phyloP scores from a whole-genome alignment of 2,113 vertebrate species.

The Corapipo altera region DNA sequence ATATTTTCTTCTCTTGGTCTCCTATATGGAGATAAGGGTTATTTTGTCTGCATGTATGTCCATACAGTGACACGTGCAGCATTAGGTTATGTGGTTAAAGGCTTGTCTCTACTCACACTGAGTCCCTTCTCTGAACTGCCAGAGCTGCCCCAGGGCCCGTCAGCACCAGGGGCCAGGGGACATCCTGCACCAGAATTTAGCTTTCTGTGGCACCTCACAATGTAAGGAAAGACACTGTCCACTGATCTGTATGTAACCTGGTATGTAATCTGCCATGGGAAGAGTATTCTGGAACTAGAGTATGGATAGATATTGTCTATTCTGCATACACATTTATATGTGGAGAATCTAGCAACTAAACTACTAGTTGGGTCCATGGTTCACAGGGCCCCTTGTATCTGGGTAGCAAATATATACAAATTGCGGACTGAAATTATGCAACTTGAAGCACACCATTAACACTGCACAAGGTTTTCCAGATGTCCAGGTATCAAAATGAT shows the following conservation, averaged over 20 bases:
- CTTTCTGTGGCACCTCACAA: neutral
- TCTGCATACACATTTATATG: neutral
- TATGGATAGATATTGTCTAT: neutral
- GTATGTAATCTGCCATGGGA: neutral
- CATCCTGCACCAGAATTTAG: neutral
- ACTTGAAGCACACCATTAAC: constrained; percentile 9
- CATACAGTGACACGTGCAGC: neutral
- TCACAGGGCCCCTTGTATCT: too few relatives aligned
- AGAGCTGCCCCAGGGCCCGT: neutral
- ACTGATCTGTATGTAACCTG: neutral
- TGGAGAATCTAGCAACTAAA: neutral
- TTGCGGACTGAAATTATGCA: neutral
- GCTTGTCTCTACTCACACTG: neutral
- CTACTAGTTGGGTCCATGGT: too few relatives aligned
- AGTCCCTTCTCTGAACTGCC: neutral
- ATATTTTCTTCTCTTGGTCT: neutral
- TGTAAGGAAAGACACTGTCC: neutral
- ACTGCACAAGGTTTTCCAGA: constrained; percentile 18
- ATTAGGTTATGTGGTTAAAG: neutral
- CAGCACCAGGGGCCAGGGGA: neutral
- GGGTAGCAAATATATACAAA: too few relatives aligned
- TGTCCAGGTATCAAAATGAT: constrained; percentile 22
- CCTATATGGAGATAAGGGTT: neutral
- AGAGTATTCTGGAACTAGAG: neutral
- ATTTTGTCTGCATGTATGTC: neutral